phyloP scores from a whole-genome alignment of 1,140 invertebrate species.

The Ceratina australensis region DNA sequence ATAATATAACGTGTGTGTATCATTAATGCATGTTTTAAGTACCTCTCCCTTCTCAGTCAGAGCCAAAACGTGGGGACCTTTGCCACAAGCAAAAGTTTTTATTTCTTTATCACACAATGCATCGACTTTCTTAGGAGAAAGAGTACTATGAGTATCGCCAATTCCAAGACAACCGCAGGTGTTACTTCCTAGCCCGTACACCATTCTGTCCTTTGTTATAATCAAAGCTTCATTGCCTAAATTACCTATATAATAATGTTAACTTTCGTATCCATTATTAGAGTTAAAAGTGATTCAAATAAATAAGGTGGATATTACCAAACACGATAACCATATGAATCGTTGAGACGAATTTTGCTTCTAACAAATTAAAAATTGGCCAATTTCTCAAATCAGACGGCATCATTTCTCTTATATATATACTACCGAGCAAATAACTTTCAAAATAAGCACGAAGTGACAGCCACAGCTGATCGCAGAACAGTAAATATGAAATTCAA shows the following conservation, averaged over 20 bases:
- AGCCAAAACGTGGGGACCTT: conserved; percentile 84
- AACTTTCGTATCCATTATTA: neutral
- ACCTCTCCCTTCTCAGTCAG: conserved; percentile 82
- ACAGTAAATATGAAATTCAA: no score
- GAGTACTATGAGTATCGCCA: conserved; percentile 81
- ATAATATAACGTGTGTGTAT: neutral
- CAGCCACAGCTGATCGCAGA: no score
- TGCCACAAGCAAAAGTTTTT: conserved; percentile 83
- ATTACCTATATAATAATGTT: conserved; percentile 69
- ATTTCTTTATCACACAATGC: conserved; percentile 82
- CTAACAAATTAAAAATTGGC: conserved; percentile 83
- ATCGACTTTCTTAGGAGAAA: conserved; percentile 82
- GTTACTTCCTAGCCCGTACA: conserved; percentile 83
- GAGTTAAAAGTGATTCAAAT: neutral
- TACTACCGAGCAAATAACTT: no score
- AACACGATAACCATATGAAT: conserved; percentile 1
- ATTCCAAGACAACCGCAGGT: conserved; percentile 80
- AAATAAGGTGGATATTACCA: conserved; percentile 17
- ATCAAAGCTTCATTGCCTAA: conserved; percentile 85
- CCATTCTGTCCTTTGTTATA: conserved; percentile 82
- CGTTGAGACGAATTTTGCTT: conserved; percentile 77
- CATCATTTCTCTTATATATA: no score
- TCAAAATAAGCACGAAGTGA: no score
- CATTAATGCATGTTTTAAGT: conserved; percentile 1
- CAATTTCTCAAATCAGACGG: conserved; percentile 80